Percentiles rank a stretch among this genome's conserved stretches.
These are phyloP conservation scores for Tromatobia lineatoria DNA, from an alignment of 2,888 invertebrate species.

Conservation along the genomic window DNA sequence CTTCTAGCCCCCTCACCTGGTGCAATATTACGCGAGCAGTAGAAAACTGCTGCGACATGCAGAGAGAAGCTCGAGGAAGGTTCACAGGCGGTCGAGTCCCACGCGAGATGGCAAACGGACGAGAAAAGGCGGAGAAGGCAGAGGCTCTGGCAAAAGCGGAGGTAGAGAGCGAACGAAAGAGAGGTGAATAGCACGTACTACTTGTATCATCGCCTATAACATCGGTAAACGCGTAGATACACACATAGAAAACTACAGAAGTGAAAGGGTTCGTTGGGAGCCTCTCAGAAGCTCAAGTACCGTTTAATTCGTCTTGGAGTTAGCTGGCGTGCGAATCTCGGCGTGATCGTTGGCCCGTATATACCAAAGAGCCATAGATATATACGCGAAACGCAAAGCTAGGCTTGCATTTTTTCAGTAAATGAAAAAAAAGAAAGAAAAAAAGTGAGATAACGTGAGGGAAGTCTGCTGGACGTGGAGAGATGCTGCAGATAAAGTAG, in stretches of 20 bases:
- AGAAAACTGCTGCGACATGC: slow-evolving; percentile 35
- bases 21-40: slow-evolving; percentile 13
- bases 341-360: slow-evolving; percentile 55
- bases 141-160: background rate
- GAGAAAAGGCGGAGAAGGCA: slow-evolving; percentile 36
- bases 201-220: slow-evolving; percentile 31
- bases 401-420: background rate
- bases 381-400: background rate
- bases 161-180: slow-evolving; percentile 13
- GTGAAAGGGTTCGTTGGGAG: slow-evolving; percentile 15
- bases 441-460: slow-evolving; percentile 10
- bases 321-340: slow-evolving; percentile 26
- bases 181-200: slow-evolving; percentile 11
- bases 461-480: slow-evolving; percentile 18
- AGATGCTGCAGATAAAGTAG: slow-evolving; percentile 20
- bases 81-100: slow-evolving; percentile 47
- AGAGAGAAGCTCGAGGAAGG: slow-evolving; percentile 13
- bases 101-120: slow-evolving; percentile 39
- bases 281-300: slow-evolving; percentile 55
- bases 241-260: slow-evolving; percentile 2
- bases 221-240: slow-evolving; percentile 14
- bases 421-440: background rate
- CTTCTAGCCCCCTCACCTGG: background rate
- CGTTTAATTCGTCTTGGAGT: slow-evolving; percentile 61
- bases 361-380: slow-evolving; percentile 24